phyloP scores from a whole-genome alignment of 2,797 vertebrate genomes.

The Microtus californicus region DNA sequence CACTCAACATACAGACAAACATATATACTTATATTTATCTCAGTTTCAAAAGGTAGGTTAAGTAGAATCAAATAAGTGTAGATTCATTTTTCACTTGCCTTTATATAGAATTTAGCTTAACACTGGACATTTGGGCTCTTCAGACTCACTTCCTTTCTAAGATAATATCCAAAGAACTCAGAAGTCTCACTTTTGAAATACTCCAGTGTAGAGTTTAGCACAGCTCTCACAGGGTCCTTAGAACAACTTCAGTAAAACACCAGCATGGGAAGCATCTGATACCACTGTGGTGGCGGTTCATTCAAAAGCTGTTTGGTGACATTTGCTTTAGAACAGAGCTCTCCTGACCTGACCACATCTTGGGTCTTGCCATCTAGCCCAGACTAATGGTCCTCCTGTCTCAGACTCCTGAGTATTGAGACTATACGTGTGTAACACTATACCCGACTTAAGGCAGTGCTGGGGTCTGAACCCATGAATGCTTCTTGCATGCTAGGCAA shows the following conservation, averaged over 20 bases:
- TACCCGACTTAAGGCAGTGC: background rate
- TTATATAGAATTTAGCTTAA: slow-evolving; percentile 33
- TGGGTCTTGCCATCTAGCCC: background rate
- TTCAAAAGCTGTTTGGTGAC: slow-evolving; percentile 15
- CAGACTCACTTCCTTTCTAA: background rate
- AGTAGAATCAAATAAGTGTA: background rate
- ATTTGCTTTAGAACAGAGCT: background rate
- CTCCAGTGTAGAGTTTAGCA: background rate
- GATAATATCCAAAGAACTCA: background rate
- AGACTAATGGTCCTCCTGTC: background rate
- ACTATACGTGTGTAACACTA: no score
- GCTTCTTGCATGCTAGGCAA: background rate
- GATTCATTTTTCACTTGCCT: background rate
- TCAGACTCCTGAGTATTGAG: background rate
- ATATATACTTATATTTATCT: background rate
- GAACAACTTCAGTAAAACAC: background rate
- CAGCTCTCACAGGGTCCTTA: background rate
- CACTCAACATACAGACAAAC: background rate
- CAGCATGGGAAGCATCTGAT: background rate
- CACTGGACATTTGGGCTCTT: background rate
- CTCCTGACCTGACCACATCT: background rate
- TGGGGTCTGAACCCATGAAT: background rate
- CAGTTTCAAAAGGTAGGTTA: background rate
- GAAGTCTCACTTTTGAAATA: background rate
- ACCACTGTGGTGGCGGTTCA: no score